phyloP scores from a whole-genome alignment of 2,888 invertebrate genomes.

The Drosophila phalerata region DNA sequence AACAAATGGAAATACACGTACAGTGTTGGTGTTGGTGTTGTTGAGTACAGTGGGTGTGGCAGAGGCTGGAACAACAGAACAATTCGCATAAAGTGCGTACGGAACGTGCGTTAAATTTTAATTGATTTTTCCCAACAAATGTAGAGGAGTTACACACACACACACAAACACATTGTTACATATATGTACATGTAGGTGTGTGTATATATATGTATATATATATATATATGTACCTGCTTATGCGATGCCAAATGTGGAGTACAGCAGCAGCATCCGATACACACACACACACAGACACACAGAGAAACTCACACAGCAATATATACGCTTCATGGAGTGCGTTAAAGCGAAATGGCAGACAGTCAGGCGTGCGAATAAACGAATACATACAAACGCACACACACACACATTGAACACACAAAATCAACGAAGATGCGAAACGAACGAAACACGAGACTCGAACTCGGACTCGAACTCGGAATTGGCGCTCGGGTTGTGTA shows the following conservation, averaged over 20 bases:
- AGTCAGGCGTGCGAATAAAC: conserved; percentile 72
- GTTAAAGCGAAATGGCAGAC: conserved; percentile 67
- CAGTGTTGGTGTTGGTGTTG: background rate
- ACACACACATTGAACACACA: conserved; percentile 6
- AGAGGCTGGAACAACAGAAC: conserved; percentile 8
- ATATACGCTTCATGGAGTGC: conserved; percentile 36
- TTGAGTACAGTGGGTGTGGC: conserved; percentile 13
- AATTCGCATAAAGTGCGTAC: conserved; percentile 37
- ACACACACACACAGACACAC: conserved; percentile 30
- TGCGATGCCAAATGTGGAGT: conserved; percentile 70
- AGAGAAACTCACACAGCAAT: conserved; percentile 9
- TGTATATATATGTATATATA: conserved; percentile 9
- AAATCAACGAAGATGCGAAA: conserved; percentile 35
- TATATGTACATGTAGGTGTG: conserved; percentile 2
- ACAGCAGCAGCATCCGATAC: conserved; percentile 50
- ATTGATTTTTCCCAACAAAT: conserved; percentile 77
- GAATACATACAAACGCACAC: conserved; percentile 28
- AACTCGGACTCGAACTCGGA: conserved; percentile 26
- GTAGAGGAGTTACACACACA: conserved; percentile 45
- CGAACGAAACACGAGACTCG: conserved; percentile 42
- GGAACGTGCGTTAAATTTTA: conserved; percentile 73
- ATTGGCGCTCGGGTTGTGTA: conserved; percentile 58
- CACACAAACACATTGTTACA: background rate
- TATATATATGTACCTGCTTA: conserved; percentile 18
- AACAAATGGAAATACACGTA: conserved; percentile 5